Conservation (phyloP, 35 echinoderm and acorn worm genomes). For the Lytechinus pictus region DNA sequence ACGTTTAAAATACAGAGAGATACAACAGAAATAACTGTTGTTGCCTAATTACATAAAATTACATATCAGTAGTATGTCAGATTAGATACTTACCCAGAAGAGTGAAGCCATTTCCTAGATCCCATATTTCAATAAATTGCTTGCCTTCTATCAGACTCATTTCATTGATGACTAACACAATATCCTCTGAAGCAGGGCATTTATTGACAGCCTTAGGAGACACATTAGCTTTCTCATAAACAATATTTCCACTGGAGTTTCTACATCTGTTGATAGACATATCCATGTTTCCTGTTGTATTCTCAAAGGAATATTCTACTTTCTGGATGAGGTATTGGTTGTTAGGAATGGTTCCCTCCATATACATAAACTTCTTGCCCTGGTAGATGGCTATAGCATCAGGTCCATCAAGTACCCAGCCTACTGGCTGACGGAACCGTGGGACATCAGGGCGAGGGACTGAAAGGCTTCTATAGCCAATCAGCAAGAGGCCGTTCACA, state of each 20-base stretch:
- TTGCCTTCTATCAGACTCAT: constrained; percentile 61
- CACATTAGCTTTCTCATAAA: constrained; percentile 52
- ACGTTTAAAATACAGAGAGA: no score
- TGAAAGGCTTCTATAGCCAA: constrained; percentile 64
- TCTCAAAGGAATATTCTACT: constrained; percentile 46
- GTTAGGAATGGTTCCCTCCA: background rate
- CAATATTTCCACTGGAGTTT: constrained; percentile 25
- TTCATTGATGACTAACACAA: constrained; percentile 81
- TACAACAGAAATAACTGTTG: background rate
- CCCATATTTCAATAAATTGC: constrained; percentile 96
- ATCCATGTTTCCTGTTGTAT: constrained; percentile 50
- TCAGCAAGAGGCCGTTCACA: constrained; percentile 83
- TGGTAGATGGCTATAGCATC: constrained; percentile 65
- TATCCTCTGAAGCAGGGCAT: constrained; percentile 65
- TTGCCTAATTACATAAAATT: background rate
- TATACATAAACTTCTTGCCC: constrained; percentile 29
- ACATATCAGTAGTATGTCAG: background rate
- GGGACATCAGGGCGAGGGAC: constrained; percentile 72
- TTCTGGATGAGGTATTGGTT: constrained; percentile 72
- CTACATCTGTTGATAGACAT: constrained; percentile 80
- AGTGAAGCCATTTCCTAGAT: constrained; percentile 71
- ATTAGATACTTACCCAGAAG: constrained; percentile 71
- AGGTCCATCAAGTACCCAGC: constrained; percentile 56
- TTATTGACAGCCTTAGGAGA: constrained; percentile 78
- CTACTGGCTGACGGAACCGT: constrained; percentile 34